Percentiles rank a stretch among this genome's conserved stretches.
These are phyloP conservation scores for Halcyon chelicuti DNA, from an alignment of 2,797 vertebrate species.

Conservation along the genomic window DNA sequence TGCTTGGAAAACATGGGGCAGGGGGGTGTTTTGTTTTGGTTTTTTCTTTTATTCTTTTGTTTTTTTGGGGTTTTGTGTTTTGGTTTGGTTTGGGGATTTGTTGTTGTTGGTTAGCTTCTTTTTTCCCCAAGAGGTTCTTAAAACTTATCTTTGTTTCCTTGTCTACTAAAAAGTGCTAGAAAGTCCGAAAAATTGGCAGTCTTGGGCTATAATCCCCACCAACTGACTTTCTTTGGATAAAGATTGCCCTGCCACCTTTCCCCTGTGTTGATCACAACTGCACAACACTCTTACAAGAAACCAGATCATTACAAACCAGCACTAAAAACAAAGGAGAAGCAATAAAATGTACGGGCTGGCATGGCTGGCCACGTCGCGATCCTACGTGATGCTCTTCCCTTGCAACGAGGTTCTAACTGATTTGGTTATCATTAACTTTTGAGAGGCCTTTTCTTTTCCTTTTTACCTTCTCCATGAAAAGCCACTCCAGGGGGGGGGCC, in stretches of 20 bases:
- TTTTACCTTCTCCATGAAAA: neutral
- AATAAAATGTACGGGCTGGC: neutral
- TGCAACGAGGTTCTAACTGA: neutral
- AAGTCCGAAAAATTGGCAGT: neutral
- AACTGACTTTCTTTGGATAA: neutral
- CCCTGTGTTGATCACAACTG: rapidly evolving
- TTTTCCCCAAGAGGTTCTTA: neutral
- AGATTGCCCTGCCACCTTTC: neutral
- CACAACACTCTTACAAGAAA: neutral
- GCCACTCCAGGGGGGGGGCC: neutral
- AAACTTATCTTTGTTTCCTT: slow-evolving; percentile 1
- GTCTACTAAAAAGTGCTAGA: neutral
- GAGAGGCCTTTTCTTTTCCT: neutral
- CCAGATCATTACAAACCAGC: neutral
- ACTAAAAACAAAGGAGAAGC: neutral
- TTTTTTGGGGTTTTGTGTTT: no score
- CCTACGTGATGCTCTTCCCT: no score
- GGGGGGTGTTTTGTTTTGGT: no score
- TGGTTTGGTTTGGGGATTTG: no score
- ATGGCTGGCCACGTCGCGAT: neutral
- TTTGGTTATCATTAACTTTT: neutral
- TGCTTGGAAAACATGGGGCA: neutral
- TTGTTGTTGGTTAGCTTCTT: no score
- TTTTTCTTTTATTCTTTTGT: no score
- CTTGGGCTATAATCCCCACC: neutral